These are phyloP conservation scores for Aleiodes alternator DNA, from an alignment of 2,888 invertebrate species.

Conservation along the genomic window DNA sequence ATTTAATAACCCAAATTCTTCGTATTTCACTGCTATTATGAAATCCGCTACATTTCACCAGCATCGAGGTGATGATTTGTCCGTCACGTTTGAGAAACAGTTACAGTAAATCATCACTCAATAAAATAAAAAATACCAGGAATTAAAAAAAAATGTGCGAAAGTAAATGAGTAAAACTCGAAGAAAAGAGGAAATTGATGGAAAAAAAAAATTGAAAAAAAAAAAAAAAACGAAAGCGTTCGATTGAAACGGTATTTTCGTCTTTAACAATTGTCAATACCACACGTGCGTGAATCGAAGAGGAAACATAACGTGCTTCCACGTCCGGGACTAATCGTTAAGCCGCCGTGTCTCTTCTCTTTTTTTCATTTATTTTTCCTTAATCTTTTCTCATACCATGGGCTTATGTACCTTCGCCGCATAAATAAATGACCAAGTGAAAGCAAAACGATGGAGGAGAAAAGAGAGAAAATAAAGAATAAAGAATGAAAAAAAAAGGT, in stretches of 20 bases:
- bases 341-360: conserved; percentile 9
- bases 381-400: conserved; percentile 1
- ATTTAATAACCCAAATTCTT: neutral
- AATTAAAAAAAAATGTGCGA: too few species aligned
- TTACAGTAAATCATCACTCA: conserved; percentile 3
- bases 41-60: conserved; percentile 23
- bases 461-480: neutral
- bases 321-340: conserved; percentile 39
- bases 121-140: neutral
- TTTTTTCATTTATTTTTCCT: conserved; percentile 1
- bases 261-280: conserved; percentile 29
- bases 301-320: conserved; percentile 39
- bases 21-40: neutral
- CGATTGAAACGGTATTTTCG: conserved; percentile 28
- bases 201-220: neutral
- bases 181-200: neutral
- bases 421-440: conserved; percentile 24
- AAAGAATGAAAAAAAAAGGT: neutral
- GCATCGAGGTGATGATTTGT: conserved; percentile 1
- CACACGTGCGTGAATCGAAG: conserved; percentile 32
- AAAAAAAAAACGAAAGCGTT: neutral
- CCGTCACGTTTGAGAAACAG: conserved; percentile 21
- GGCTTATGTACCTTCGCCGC: conserved; percentile 1
- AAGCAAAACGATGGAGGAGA: neutral
- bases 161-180: neutral